phyloP scores from a whole-genome alignment of 2,113 vertebrate species.

The Thryonomys swinderianus region DNA sequence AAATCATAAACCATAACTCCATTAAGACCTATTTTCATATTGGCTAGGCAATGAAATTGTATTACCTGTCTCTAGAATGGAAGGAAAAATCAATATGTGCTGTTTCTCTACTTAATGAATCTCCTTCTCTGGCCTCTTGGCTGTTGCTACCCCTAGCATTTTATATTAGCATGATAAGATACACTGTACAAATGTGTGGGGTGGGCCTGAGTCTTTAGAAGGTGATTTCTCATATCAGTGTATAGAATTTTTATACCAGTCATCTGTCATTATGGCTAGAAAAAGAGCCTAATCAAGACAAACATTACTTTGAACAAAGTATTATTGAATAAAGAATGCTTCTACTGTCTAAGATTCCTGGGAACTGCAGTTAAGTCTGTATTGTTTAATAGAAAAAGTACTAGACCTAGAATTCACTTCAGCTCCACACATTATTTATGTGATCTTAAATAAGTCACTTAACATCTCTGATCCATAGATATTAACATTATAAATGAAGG shows the following conservation, averaged over 20 bases:
- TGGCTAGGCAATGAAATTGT: constrained; percentile 76
- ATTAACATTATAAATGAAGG: constrained; percentile 22
- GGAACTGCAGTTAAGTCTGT: constrained; percentile 22
- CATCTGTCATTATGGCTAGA: constrained; percentile 51
- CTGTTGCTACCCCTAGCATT: constrained; percentile 70
- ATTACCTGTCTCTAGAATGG: constrained; percentile 78
- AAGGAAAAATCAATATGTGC: constrained; percentile 79
- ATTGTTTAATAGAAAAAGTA: neutral
- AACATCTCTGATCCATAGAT: neutral
- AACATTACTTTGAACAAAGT: neutral
- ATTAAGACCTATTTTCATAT: constrained; percentile 69
- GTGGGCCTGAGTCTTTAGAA: constrained; percentile 22
- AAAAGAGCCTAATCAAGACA: neutral
- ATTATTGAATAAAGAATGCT: constrained; percentile 41
- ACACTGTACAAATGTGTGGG: constrained; percentile 53
- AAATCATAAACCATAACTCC: constrained; percentile 68
- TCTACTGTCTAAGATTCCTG: neutral
- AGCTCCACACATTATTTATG: neutral
- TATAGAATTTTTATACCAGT: constrained; percentile 12
- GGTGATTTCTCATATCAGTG: constrained; percentile 47
- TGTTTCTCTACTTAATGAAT: constrained; percentile 77
- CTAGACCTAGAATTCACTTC: neutral
- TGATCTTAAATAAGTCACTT: constrained; percentile 20
- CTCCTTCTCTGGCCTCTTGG: constrained; percentile 55
- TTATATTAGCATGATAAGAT: constrained; percentile 78